A percentile compares a stretch with the other conserved stretches of the same genome.
Evolutionary conservation across 2,888 invertebrate species (phyloP).

Genomic region (Platycheirus albimanus): DNA sequence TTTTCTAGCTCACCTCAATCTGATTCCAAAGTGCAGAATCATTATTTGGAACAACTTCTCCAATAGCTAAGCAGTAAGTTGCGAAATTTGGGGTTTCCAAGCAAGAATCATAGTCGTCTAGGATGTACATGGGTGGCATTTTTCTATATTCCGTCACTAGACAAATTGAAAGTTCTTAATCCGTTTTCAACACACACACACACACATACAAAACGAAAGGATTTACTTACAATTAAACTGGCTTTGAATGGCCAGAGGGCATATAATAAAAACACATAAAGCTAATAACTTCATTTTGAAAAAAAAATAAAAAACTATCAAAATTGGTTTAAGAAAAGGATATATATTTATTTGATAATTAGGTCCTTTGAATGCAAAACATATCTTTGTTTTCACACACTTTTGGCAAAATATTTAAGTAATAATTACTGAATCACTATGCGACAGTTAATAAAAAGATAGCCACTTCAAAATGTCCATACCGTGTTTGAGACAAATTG

Average conservation of each 20-base stretch:
- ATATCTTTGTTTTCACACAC: conserved; percentile 1
- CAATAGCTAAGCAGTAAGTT: conserved; percentile 78
- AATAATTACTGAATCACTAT: too few relatives aligned
- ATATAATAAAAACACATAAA: conserved; percentile 1
- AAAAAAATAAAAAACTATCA: background rate
- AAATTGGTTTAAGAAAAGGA: too few relatives aligned
- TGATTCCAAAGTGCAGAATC: conserved; percentile 78
- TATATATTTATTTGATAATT: background rate
- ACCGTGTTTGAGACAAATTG: conserved; percentile 6
- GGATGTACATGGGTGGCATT: conserved; percentile 80
- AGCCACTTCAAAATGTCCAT: too few relatives aligned
- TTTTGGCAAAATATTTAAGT: background rate
- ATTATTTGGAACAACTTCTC: conserved; percentile 78
- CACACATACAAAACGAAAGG: too few relatives aligned
- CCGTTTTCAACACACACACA: too few relatives aligned
- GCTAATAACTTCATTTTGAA: conserved; percentile 30
- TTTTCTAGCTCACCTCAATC: conserved; percentile 73
- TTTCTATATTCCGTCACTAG: conserved; percentile 81
- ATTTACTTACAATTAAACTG: conserved; percentile 60
- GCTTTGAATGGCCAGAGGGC: conserved; percentile 16
- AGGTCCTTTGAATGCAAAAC: background rate
- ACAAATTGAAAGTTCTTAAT: too few relatives aligned
- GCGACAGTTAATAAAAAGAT: too few relatives aligned
- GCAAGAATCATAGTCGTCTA: conserved; percentile 81
- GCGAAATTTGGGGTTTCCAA: conserved; percentile 75